Percentiles rank a stretch among this genome's conserved stretches.
Conservation (phyloP, 2,797 vertebrate species). For the Limnodromus scolopaceus region DNA sequence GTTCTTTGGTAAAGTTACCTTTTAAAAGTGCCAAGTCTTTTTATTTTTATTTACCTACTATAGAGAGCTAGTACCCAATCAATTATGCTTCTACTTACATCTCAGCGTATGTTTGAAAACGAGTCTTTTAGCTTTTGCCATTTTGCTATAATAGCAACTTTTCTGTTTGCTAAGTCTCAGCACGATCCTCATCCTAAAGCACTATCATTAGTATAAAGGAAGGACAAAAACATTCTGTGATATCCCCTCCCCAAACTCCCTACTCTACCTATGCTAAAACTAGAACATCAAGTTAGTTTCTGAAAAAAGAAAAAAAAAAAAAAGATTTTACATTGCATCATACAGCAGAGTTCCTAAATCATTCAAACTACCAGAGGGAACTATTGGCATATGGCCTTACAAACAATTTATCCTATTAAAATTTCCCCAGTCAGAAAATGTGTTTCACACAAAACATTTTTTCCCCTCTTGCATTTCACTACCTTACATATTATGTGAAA, state of each 20-base stretch:
- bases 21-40: conserved; percentile 92
- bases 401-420: conserved; percentile 91
- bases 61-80: conserved; percentile 88
- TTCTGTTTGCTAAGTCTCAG: conserved; percentile 82
- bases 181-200: conserved; percentile 86
- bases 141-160: conserved; percentile 83
- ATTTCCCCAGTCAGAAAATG: conserved; percentile 87
- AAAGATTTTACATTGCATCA: conserved; percentile 86
- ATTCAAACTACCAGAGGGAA: conserved; percentile 89
- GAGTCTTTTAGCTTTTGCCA: conserved; percentile 82
- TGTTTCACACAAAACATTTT: conserved; percentile 88
- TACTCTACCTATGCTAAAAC: conserved; percentile 84
- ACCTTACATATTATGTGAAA: conserved; percentile 86
- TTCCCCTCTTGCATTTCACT: conserved; percentile 85
- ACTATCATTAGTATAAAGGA: conserved; percentile 88
- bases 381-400: conserved; percentile 84
- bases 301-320: conserved; percentile 80
- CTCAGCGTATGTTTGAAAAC: conserved; percentile 82
- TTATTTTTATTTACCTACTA: conserved; percentile 86
- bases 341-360: conserved; percentile 89
- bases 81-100: conserved; percentile 78
- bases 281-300: conserved; percentile 87
- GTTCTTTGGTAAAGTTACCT: conserved; percentile 96
- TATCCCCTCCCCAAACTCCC: conserved; percentile 77
- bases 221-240: conserved; percentile 86